Base-by-base conservation (phyloP, 2,797 vertebrate genomes). In the Leuciscus waleckii region DNA sequence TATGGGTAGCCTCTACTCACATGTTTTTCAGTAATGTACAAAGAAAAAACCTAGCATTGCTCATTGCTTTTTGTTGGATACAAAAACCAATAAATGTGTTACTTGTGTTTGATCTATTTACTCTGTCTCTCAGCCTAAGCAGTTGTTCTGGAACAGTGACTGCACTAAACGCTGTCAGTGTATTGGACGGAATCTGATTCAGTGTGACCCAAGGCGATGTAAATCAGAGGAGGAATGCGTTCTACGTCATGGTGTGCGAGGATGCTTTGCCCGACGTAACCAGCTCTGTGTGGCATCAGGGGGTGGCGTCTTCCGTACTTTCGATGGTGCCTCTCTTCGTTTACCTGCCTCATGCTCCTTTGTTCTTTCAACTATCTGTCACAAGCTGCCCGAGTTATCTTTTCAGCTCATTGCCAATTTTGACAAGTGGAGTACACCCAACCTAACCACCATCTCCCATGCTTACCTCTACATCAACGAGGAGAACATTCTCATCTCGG, bases 341-440 rank as follows among this genome's bases (percentile, higher is more conserved):
- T 97, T 99, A 87, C 98, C 98, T 0, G 98, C 98, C 91, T 99
- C 98, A 87, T 99, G 98, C 8, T 99, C 98, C 85, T 99, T 99
- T 1, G 98, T 99, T 85, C 93, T 99, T 58, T 98, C 98, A 90
- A 99, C 98, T n/a, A 99, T 99, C 94, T 99, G 98, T 91, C 98
- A 97, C 92, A 99, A 99, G 89, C 95, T 99, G 89, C 98, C 98
- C 0, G 98, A 99, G 92, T 96, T 99, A 92, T 99, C 98, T 90
- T 99, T 99, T 93, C 98, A 99, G 93, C 97, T 99, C 86, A 99
- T 99, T 87, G 98, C 98, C 87, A 99, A 99, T 94, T 99, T 99
- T 1, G 98, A 99, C 90, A 99, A 99, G 89, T 99, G 98, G 98
- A 99, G 97, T 84, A 96, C 96, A 0, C 98, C 98, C 80, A 99